Percentiles rank a stretch among this genome's conserved stretches.
phyloP scores from a whole-genome alignment of 2,797 vertebrate species.

The Hylomyscus alleni region DNA sequence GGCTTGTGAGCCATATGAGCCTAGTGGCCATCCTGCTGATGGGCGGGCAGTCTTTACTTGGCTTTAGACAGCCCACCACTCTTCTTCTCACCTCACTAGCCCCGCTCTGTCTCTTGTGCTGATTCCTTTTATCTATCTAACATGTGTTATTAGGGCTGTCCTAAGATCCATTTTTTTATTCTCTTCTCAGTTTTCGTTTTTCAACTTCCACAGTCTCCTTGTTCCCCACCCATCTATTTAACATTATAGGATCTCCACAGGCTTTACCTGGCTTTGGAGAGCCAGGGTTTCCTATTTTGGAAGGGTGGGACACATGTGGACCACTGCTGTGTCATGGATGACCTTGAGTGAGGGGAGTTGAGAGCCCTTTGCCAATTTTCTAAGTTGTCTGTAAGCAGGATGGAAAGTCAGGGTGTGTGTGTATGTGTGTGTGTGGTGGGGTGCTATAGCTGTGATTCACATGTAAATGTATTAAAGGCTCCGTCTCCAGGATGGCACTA shows the following conservation, averaged over 20 bases:
- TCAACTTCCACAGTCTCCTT: not conserved
- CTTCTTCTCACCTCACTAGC: not conserved
- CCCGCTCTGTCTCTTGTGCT: not conserved
- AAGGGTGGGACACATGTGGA: not conserved
- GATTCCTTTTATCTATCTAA: not conserved
- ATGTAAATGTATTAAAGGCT: no score
- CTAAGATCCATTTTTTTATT: not conserved
- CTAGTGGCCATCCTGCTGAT: not conserved
- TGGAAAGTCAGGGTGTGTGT: rapidly evolving
- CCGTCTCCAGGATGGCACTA: not conserved
- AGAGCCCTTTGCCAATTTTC: not conserved
- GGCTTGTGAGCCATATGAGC: not conserved
- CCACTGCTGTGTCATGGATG: not conserved
- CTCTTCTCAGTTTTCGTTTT: not conserved
- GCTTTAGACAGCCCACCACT: not conserved
- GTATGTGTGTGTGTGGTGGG: no score
- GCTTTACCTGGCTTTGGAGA: not conserved
- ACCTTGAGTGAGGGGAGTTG: not conserved
- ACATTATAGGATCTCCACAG: not conserved
- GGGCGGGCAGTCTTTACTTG: not conserved
- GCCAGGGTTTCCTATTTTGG: not conserved
- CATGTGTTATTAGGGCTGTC: not conserved
- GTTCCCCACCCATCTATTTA: not conserved
- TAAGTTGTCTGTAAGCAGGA: not conserved
- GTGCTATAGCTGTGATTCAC: not conserved